These are phyloP conservation scores for Ferrisia virgata DNA, from an alignment of 2,888 invertebrate species.

Conservation along the genomic window DNA sequence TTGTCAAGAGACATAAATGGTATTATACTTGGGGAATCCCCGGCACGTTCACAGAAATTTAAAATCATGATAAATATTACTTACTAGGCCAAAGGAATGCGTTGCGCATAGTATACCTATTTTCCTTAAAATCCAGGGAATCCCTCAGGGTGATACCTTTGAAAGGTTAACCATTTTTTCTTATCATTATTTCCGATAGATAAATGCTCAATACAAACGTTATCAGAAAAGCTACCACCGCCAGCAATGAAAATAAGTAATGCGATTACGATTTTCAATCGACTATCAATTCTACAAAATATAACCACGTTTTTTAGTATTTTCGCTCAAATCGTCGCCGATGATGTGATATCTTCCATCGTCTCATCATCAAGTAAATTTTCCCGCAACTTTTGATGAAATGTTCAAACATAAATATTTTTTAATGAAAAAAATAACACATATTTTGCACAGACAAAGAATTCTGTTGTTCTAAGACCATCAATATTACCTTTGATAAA, in stretches of 20 bases:
- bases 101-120: too few relatives aligned
- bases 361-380: not conserved
- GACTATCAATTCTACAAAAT: not conserved
- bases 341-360: not conserved
- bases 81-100: too few relatives aligned
- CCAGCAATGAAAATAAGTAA: not conserved
- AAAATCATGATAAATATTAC: too few relatives aligned
- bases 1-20: too few relatives aligned
- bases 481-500: not conserved
- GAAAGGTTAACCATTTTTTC: not conserved
- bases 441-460: not conserved
- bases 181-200: not conserved
- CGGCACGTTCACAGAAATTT: too few relatives aligned
- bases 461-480: not conserved
- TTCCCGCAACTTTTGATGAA: too few relatives aligned
- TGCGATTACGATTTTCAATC: not conserved
- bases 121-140: too few relatives aligned
- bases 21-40: too few relatives aligned
- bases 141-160: too few relatives aligned
- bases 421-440: too few relatives aligned
- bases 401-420: too few relatives aligned
- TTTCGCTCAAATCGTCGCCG: slow-evolving; percentile 16
- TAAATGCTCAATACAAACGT: not conserved
- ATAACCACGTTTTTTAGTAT: not conserved
- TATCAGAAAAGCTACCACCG: not conserved